These are phyloP conservation scores for Cancer borealis DNA, from an alignment of 2,888 invertebrate genomes.

Conservation along the genomic window DNA sequence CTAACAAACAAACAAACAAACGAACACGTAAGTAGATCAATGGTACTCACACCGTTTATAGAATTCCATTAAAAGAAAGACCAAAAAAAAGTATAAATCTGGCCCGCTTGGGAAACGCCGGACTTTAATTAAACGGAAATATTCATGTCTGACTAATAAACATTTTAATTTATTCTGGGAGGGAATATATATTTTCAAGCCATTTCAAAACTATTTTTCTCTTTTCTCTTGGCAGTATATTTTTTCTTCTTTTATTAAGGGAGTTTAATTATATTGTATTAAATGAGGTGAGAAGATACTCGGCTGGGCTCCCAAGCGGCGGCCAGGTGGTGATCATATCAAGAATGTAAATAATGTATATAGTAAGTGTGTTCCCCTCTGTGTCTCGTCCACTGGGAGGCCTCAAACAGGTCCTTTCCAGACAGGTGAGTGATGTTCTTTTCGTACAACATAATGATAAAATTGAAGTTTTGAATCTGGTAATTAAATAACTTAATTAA, in stretches of 20 bases:
- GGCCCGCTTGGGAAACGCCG: constrained; percentile 2
- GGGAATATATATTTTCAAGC: neutral
- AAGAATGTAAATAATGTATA: neutral
- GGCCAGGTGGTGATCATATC: neutral
- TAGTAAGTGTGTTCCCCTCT: neutral
- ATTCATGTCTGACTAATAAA: constrained; percentile 18
- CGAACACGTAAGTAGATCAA: constrained; percentile 24
- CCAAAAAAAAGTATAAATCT: neutral
- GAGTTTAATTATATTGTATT: neutral
- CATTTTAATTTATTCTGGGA: constrained; percentile 2
- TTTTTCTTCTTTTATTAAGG: neutral
- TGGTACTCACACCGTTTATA: neutral
- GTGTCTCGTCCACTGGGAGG: neutral
- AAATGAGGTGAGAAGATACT: neutral
- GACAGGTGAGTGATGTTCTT: neutral
- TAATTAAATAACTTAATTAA: neutral
- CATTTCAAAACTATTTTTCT: neutral
- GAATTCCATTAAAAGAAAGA: neutral
- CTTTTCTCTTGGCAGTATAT: neutral
- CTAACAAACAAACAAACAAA: constrained; percentile 39
- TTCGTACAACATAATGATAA: constrained; percentile 8
- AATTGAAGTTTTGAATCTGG: neutral
- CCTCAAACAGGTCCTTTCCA: neutral
- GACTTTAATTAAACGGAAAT: constrained; percentile 23
- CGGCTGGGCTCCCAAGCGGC: neutral